Conservation (phyloP, 2,888 invertebrate species). For the Dryococelus australis region DNA sequence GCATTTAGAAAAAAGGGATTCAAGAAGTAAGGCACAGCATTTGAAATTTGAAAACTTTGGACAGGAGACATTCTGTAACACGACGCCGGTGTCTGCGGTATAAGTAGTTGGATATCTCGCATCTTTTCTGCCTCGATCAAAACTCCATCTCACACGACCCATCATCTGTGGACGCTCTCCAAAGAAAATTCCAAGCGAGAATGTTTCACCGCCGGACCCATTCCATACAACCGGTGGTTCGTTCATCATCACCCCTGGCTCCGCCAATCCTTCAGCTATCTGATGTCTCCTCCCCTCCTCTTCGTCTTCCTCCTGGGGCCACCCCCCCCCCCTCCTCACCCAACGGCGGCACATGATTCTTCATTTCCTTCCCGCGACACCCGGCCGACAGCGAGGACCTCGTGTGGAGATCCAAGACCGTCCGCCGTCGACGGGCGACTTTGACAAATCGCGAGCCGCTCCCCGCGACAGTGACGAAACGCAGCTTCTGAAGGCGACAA, state of each 20-base stretch:
- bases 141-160: background rate
- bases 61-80: no score
- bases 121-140: background rate
- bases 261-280: background rate
- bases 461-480: conserved; percentile 59
- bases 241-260: background rate
- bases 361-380: no score
- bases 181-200: background rate
- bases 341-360: no score
- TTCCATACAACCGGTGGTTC: background rate
- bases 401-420: no score
- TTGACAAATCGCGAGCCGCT: conserved; percentile 38
- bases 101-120: background rate
- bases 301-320: background rate
- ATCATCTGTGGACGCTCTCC: background rate
- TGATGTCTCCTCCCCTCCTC: background rate
- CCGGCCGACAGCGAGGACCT: no score
- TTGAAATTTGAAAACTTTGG: no score
- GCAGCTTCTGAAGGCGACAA: conserved; percentile 59
- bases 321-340: background rate
- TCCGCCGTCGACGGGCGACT: background rate
- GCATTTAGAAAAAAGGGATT: no score
- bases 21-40: no score
- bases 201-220: background rate
- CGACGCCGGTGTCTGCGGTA: background rate